A percentile compares a stretch with the other conserved stretches of the same genome.
Evolutionary conservation across 1,140 invertebrate genomes (phyloP).

Genomic region (Druon quercuslanigerum): DNA sequence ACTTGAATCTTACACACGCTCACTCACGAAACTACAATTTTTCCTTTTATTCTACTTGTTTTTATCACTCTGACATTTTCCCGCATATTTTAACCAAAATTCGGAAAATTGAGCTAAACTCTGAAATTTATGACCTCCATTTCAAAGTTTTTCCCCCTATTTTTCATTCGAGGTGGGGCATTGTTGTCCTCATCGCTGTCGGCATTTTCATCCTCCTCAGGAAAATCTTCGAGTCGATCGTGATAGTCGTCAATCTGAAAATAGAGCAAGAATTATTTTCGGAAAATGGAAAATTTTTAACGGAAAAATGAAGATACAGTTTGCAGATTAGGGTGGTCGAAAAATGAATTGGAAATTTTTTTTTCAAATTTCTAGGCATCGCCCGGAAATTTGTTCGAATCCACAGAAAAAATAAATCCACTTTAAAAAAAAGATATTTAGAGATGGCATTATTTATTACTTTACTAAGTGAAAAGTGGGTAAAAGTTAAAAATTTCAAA

Average conservation of each 20-base stretch:
- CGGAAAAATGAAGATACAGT: constrained; percentile 6
- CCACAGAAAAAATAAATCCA: no score
- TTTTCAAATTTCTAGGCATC: no score
- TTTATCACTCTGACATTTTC: constrained; percentile 23
- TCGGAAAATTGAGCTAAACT: constrained; percentile 46
- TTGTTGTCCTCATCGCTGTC: constrained; percentile 72
- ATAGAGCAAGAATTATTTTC: constrained; percentile 26
- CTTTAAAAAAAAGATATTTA: no score
- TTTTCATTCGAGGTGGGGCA: constrained; percentile 59
- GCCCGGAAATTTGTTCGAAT: no score
- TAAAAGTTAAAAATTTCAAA: no score
- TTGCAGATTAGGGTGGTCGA: no score
- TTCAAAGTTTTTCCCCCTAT: constrained; percentile 70
- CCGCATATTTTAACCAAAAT: constrained; percentile 32
- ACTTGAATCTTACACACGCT: constrained; percentile 4
- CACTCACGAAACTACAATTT: constrained; percentile 31
- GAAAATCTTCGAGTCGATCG: constrained; percentile 72
- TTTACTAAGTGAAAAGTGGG: no score
- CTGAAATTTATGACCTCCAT: constrained; percentile 76
- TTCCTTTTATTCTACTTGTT: constrained; percentile 1
- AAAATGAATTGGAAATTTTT: no score
- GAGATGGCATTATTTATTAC: no score
- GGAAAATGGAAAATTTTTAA: constrained; percentile 39
- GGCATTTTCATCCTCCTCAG: constrained; percentile 73
- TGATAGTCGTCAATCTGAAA: constrained; percentile 71